These are phyloP conservation scores for Lacerta agilis DNA, from an alignment of 2,797 vertebrate species.

Conservation along the genomic window DNA sequence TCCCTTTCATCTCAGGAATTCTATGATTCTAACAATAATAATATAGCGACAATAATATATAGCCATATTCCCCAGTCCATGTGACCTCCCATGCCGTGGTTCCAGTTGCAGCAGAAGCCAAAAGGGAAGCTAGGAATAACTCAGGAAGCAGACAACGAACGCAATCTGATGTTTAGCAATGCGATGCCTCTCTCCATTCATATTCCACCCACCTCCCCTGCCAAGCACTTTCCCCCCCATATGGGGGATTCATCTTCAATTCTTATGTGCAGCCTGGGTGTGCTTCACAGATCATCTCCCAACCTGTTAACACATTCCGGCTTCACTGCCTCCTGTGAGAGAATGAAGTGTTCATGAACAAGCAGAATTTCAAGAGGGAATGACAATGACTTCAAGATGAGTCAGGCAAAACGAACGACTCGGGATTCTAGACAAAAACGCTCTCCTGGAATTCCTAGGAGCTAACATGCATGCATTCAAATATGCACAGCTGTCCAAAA, in stretches of 20 bases:
- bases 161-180: background rate
- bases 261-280: background rate
- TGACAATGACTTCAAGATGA: background rate
- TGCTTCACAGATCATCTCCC: background rate
- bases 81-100: too few relatives aligned
- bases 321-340: background rate
- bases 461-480: background rate
- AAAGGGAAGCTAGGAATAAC: background rate
- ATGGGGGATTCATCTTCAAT: background rate
- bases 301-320: conserved; percentile 17
- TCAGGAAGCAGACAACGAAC: too few relatives aligned
- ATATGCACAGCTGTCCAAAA: background rate
- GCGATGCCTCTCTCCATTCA: background rate
- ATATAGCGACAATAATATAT: too few relatives aligned
- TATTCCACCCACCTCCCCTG: background rate
- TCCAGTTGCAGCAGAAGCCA: background rate
- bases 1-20: too few relatives aligned
- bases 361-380: background rate
- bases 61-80: background rate
- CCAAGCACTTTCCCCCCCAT: background rate
- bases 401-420: background rate
- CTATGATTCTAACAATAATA: too few relatives aligned
- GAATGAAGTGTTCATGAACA: background rate
- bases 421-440: background rate
- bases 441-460: too few relatives aligned